These are phyloP conservation scores for Sabatieria punctata DNA, from an alignment of 2,888 invertebrate genomes.

Conservation along the genomic window DNA sequence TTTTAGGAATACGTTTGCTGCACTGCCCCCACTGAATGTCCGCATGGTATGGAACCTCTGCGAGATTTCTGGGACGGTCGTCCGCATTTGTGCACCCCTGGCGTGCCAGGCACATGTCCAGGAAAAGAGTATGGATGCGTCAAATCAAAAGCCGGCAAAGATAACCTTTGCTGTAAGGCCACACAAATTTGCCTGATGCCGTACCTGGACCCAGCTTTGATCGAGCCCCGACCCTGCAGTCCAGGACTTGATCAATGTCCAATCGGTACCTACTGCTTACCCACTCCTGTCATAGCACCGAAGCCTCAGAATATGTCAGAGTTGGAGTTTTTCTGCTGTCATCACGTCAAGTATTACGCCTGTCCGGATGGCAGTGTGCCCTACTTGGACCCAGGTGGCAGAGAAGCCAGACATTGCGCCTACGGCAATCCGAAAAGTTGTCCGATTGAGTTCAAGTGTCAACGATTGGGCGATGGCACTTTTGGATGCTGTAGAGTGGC, in stretches of 20 bases:
- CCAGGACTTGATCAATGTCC: constrained; percentile 12
- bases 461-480: too few species aligned
- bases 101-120: not conserved
- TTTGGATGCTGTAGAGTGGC: too few species aligned
- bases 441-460: too few species aligned
- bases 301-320: too few species aligned
- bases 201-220: constrained; percentile 14
- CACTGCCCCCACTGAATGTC: not conserved
- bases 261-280: not conserved
- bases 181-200: constrained; percentile 16
- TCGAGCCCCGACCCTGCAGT: constrained; percentile 15
- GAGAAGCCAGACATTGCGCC: not conserved
- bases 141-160: constrained; percentile 9
- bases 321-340: not conserved
- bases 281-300: not conserved
- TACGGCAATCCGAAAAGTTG: too few species aligned
- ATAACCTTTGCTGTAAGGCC: constrained; percentile 16
- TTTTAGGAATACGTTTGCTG: not conserved
- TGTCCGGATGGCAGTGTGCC: not conserved
- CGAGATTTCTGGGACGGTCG: too few species aligned
- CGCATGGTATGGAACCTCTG: not conserved
- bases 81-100: not conserved
- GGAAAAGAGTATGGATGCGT: not conserved
- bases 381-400: not conserved
- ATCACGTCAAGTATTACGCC: not conserved